phyloP scores from a whole-genome alignment of 2,888 invertebrate species.

The Tuta absoluta region DNA sequence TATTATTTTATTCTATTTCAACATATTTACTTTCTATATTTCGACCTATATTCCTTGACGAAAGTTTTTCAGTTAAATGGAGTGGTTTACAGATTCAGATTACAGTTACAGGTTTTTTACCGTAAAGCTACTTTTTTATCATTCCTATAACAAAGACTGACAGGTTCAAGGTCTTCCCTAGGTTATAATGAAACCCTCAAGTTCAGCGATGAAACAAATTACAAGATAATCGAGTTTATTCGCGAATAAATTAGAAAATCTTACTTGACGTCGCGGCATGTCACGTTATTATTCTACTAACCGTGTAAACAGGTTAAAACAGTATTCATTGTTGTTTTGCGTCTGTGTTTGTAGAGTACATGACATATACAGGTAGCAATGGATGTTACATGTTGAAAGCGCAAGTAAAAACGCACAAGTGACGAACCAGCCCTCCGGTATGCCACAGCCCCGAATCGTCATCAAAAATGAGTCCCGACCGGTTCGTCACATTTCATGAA shows the following conservation, averaged over 20 bases:
- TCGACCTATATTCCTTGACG: too few species aligned
- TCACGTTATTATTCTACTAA: background rate
- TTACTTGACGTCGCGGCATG: background rate
- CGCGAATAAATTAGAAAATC: slow-evolving; percentile 10
- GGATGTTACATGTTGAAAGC: background rate
- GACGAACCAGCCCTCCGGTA: background rate
- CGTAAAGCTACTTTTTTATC: too few species aligned
- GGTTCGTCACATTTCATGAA: too few species aligned
- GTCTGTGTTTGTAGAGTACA: background rate
- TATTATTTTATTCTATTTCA: too few species aligned
- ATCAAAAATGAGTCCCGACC: too few species aligned
- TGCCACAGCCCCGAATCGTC: too few species aligned
- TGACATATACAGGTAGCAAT: background rate
- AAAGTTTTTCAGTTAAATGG: too few species aligned
- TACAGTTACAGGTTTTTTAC: too few species aligned
- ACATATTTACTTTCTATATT: too few species aligned
- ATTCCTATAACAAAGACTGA: background rate
- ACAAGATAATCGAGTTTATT: background rate
- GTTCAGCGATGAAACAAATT: background rate
- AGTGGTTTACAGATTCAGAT: too few species aligned
- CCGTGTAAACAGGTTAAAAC: background rate
- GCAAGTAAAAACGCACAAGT: background rate
- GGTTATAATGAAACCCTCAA: background rate
- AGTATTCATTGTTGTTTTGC: background rate
- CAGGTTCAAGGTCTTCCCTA: background rate